phyloP scores from a whole-genome alignment of 2,888 invertebrate species.

The Zele albiditarsus region DNA sequence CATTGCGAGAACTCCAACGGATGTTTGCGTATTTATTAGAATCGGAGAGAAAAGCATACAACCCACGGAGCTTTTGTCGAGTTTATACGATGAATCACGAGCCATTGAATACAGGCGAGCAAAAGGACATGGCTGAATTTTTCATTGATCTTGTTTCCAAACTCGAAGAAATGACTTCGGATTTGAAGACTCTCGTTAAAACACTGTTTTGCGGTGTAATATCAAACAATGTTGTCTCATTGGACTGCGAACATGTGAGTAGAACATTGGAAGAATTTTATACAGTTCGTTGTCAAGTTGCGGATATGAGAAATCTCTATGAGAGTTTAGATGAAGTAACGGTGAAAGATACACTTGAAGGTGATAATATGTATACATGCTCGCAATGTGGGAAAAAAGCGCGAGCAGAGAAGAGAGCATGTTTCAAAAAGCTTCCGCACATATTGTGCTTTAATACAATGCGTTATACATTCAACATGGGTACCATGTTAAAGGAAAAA shows the following conservation, averaged over 20 bases:
- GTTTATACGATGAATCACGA: conserved; percentile 98
- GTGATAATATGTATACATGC: conserved; percentile 98
- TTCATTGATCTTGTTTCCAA: conserved; percentile 97
- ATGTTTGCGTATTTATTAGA: conserved; percentile 97
- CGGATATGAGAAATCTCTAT: conserved; percentile 95
- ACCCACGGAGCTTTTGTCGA: conserved; percentile 95
- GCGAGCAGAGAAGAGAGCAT: conserved; percentile 94
- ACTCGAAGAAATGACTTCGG: conserved; percentile 95
- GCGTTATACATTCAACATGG: conserved; percentile 98
- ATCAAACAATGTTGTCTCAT: conserved; percentile 95
- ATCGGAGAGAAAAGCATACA: conserved; percentile 95
- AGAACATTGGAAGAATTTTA: conserved; percentile 96
- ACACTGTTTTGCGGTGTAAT: conserved; percentile 93
- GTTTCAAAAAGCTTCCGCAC: conserved; percentile 93
- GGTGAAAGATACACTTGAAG: conserved; percentile 96
- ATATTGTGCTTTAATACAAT: conserved; percentile 97
- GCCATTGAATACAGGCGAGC: conserved; percentile 95
- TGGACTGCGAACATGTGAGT: conserved; percentile 96
- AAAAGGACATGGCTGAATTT: conserved; percentile 98
- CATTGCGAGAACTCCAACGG: conserved; percentile 89
- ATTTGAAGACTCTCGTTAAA: conserved; percentile 91
- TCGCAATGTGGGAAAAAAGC: conserved; percentile 97
- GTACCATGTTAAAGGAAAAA: conserved; percentile 97
- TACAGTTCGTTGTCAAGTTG: conserved; percentile 96
- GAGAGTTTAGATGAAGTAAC: conserved; percentile 98